Conservation (phyloP, 2,113 vertebrate species). For the Otolemur garnettii region DNA sequence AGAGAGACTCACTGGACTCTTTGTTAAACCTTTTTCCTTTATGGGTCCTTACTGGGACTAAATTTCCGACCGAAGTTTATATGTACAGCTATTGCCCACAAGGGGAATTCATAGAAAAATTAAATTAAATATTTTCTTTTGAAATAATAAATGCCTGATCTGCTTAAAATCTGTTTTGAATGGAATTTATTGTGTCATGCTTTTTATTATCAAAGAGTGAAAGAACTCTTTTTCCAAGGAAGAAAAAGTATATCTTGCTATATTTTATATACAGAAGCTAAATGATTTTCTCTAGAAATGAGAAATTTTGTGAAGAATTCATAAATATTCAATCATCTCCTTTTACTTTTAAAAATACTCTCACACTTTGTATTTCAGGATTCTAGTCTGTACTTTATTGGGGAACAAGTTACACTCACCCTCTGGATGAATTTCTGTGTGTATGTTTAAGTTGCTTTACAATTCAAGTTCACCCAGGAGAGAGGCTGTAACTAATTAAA, state of each 20-base stretch:
- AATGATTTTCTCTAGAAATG: not conserved
- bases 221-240: not conserved
- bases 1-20: not conserved
- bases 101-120: not conserved
- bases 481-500: not conserved
- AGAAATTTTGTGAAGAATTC: not conserved
- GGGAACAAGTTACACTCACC: too few relatives aligned
- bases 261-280: not conserved
- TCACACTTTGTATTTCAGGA: not conserved
- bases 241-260: not conserved
- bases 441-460: not conserved
- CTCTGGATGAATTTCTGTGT: not conserved
- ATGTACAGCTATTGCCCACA: not conserved
- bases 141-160: slow-evolving; percentile 3
- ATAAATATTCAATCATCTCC: not conserved
- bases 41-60: not conserved
- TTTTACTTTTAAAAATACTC: not conserved
- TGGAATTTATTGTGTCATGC: not conserved
- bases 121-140: slow-evolving; percentile 22
- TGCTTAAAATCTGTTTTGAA: not conserved
- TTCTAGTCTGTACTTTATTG: not conserved
- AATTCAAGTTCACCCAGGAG: slow-evolving; percentile 22
- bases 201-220: slow-evolving; percentile 51
- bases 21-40: not conserved
- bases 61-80: not conserved